Percentiles rank a stretch among this genome's conserved stretches.
phyloP scores from a whole-genome alignment of 2,797 vertebrate genomes.

The Ctenopoma kingsleyae region DNA sequence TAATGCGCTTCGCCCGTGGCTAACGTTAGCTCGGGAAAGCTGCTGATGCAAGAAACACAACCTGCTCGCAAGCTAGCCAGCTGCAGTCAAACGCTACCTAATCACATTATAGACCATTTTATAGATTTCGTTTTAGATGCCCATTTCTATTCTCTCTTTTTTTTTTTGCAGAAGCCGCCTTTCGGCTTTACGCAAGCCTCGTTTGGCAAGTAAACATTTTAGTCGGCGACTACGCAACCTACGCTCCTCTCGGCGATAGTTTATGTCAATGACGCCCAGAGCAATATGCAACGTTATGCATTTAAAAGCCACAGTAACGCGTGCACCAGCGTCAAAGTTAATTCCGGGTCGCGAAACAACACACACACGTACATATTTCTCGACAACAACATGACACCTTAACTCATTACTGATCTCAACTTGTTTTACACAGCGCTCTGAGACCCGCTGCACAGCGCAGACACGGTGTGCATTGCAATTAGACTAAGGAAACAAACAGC shows the following conservation, averaged over 20 bases:
- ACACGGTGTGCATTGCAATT: conserved; percentile 70
- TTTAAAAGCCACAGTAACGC: neutral
- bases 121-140: neutral
- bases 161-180: neutral
- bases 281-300: neutral
- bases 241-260: conserved; percentile 22
- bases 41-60: conserved; percentile 80
- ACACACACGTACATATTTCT: no score
- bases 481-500: conserved; percentile 63
- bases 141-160: neutral
- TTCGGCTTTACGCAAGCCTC: conserved; percentile 25
- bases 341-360: neutral
- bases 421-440: conserved; percentile 54
- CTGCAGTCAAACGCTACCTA: conserved; percentile 55
- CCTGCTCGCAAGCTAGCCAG: conserved; percentile 61
- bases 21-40: conserved; percentile 65
- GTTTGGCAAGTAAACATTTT: conserved; percentile 48
- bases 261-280: conserved; percentile 47
- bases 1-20: conserved; percentile 46
- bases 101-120: conserved; percentile 17
- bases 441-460: conserved; percentile 44
- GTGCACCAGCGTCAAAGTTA: neutral
- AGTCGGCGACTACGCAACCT: conserved; percentile 36
- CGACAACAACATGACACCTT: neutral
- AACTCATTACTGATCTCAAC: conserved; percentile 39